Evolutionary conservation across 2,888 invertebrate species (phyloP), one percentile per base, ranked within the genome.

Genomic region (Hofmannophila pseudospretella): DNA sequence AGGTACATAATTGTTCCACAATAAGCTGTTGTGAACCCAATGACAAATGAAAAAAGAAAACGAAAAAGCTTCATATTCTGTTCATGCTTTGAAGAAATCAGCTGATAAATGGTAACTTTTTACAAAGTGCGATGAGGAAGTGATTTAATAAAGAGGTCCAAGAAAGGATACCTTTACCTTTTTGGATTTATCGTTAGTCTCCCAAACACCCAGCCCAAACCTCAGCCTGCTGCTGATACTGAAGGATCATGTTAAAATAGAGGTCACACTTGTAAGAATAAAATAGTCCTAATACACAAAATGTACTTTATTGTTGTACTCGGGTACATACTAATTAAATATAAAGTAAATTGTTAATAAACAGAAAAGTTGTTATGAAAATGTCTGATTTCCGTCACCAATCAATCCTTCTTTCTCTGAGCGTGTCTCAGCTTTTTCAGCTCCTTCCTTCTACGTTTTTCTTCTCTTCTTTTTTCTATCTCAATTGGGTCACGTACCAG

Each of bases 401-500:
- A 7, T 35, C 25, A 36, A 22, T 29, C 28, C 20, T 34, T 34
- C 13, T 40, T 39, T 43, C 36, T 39, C 41, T 38, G 4, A 39
- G 39, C 39, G 7, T 39, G 47, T 49, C 46, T 45, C 9, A 41
- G 38, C 29, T 53, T 64, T 54, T 53, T 65, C 14, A 50, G 36
- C 31, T 57, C 54, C 47, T 64, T 75, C 32, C 50, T 49, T 45
- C 38, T 64, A 41, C 51, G 60, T 36, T 60, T 69, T 46, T 76
- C 72, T 58, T 71, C 71, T 49, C 62, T 74, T 38, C 63, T 65
- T 42, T 48, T 62, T 40, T 48, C 62, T 44, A 51, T 54, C 38
- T 62, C 65, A 20, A 44, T 47, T 39, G 44, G 54, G 22, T 67
- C 70, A 74, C 79, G 73, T 81, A 79, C 85, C 82, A 75, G 49